phyloP scores from a whole-genome alignment of 2,113 vertebrate species.

The Otis tarda region DNA sequence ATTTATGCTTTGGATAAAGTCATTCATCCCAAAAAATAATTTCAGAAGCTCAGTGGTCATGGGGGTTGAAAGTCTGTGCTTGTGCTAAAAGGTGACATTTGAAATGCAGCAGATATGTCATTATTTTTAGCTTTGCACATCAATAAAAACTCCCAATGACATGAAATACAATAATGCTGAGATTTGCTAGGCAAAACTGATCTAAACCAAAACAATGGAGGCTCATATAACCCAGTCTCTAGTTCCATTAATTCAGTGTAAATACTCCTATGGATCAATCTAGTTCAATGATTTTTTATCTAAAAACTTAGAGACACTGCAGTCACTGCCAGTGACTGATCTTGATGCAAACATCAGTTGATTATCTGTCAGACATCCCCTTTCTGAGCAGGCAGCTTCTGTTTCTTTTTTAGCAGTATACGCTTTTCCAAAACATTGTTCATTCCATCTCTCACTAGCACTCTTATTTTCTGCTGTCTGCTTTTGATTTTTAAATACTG shows the following conservation, averaged over 20 bases:
- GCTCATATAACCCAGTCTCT: background rate
- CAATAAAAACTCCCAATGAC: background rate
- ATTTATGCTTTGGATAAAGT: background rate
- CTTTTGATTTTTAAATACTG: background rate
- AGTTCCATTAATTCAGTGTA: background rate
- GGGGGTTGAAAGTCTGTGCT: background rate
- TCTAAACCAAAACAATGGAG: background rate
- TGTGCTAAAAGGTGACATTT: background rate
- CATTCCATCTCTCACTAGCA: background rate
- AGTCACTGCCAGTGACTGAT: background rate
- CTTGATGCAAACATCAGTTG: background rate
- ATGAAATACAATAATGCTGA: background rate
- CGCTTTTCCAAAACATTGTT: background rate
- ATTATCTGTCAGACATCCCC: background rate
- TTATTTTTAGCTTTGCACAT: background rate
- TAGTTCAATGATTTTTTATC: background rate
- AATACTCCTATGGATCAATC: background rate
- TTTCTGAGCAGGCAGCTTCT: background rate
- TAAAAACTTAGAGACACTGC: background rate
- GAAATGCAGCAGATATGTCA: background rate
- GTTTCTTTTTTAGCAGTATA: background rate
- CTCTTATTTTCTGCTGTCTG: background rate
- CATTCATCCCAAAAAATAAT: background rate
- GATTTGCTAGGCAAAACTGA: background rate
- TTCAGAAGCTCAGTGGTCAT: background rate